A percentile compares a stretch with the other conserved stretches of the same genome.
phyloP scores from a whole-genome alignment of 2,113 vertebrate genomes.

The Lepidothrix coronata region DNA sequence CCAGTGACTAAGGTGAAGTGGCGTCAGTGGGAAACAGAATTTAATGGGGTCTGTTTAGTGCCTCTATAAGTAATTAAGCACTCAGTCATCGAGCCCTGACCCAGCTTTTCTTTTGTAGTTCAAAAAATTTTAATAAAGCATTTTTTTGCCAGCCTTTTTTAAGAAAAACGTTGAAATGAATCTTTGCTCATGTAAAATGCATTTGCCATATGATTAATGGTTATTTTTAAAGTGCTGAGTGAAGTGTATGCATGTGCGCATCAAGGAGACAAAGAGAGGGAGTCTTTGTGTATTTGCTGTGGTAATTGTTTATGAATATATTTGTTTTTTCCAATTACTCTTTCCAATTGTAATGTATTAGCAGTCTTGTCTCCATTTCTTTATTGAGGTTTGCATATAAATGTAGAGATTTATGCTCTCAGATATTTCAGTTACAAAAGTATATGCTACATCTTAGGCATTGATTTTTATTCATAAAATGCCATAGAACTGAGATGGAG shows the following conservation, averaged over 20 bases:
- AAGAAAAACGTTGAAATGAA: neutral
- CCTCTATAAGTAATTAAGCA: neutral
- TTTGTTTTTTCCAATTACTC: conserved; percentile 32
- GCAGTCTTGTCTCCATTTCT: neutral
- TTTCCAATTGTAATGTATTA: neutral
- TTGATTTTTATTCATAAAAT: neutral
- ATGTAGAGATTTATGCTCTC: neutral
- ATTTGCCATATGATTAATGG: conserved; percentile 12
- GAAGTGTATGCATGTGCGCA: neutral
- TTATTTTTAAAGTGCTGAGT: conserved; percentile 16
- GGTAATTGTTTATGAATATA: conserved; percentile 28
- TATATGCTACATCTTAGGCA: neutral
- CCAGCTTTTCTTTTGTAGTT: neutral
- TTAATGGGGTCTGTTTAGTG: neutral
- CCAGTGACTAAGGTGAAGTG: conserved; percentile 28
- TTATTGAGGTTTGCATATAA: neutral
- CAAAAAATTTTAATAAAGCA: neutral
- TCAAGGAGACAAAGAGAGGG: neutral
- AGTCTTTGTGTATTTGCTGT: conserved; percentile 12
- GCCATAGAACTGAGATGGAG: neutral
- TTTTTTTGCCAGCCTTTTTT: neutral
- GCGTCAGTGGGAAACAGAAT: conserved; percentile 40
- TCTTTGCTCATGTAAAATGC: conserved; percentile 9
- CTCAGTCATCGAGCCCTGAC: neutral
- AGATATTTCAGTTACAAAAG: neutral